These are phyloP conservation scores for Diglossa cyanea DNA, from an alignment of 2,797 vertebrate genomes.

Conservation along the genomic window DNA sequence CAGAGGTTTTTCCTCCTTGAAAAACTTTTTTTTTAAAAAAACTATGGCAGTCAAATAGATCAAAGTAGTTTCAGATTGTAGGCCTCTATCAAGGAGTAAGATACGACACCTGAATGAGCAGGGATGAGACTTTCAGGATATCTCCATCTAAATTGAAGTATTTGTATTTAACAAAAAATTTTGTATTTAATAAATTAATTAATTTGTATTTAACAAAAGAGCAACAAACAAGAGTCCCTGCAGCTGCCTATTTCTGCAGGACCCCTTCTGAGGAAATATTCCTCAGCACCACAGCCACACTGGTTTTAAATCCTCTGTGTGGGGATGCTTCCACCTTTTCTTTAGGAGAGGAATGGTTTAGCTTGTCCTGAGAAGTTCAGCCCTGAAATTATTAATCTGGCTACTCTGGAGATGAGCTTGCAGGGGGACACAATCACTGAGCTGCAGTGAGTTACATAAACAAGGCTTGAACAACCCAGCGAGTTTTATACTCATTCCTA, in stretches of 20 bases:
- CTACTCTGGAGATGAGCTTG: background rate
- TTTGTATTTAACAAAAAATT: background rate
- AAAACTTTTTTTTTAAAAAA: background rate
- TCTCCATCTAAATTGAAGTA: background rate
- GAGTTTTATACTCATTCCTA: background rate
- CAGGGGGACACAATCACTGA: background rate
- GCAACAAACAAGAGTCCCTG: background rate
- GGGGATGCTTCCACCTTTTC: background rate
- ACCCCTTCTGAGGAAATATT: background rate
- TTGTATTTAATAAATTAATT: background rate
- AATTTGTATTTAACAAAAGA: background rate
- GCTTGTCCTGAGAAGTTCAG: background rate
- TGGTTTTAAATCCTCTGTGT: background rate
- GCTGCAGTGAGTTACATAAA: slow-evolving; percentile 26
- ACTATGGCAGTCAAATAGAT: background rate
- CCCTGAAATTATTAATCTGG: background rate
- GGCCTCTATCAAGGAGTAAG: background rate
- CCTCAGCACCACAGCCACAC: background rate
- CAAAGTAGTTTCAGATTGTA: background rate
- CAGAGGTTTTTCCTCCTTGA: background rate
- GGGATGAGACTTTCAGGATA: background rate
- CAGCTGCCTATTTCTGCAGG: background rate
- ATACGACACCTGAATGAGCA: background rate
- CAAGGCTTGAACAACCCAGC: background rate
- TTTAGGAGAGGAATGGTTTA: background rate